Evolutionary conservation across 2,888 invertebrate genomes (phyloP), one percentile per base, ranked within the genome.

Genomic region (Hypercompe scribonia): DNA sequence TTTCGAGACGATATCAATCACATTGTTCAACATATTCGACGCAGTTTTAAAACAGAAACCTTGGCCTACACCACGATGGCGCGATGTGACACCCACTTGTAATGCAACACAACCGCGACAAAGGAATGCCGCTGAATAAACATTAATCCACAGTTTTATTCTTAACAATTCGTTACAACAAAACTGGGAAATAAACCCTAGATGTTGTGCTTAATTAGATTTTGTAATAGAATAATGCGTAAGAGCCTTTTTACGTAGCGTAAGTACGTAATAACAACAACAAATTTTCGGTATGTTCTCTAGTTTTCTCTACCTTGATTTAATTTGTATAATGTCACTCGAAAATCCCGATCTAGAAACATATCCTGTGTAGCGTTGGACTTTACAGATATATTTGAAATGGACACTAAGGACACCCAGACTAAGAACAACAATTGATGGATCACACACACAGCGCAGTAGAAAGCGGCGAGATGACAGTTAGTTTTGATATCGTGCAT

Each of bases 21-120:
- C 36, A 80, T 80, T 65, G 66, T 33, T 58, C 54, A 76, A 50
- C 77, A 80, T 71, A 74, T 77, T 73, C 42, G 65, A 76, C 76
- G 73, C 70, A 75, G 80, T 77, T 79, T 79, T 73, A 81, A 83
- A 83, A 80, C 77, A 72, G 75, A 78, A 82, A 81, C 90, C 90
- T 90, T 90, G 89, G 88, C 87, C 87, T 82, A 89, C 86, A 84
- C 84, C 80, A 77, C 78, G 84, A 73, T 79, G 81, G 72, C 82
- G 78, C 76, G 82, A 81, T 82, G 81, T 80, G 87, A 88, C 90
- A 89, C 90, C 90, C 89, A 90, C 90, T 86, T 87, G 85, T 83
- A 85, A 88, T 84, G 87, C 86, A 87, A 86, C 81, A 82, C 86
- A 80, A 79, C 78, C 78, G 71, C 77, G 79, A 82, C 85, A 84